Evolutionary conservation across 2,888 invertebrate genomes (phyloP).

Genomic region (Acleris cristana): DNA sequence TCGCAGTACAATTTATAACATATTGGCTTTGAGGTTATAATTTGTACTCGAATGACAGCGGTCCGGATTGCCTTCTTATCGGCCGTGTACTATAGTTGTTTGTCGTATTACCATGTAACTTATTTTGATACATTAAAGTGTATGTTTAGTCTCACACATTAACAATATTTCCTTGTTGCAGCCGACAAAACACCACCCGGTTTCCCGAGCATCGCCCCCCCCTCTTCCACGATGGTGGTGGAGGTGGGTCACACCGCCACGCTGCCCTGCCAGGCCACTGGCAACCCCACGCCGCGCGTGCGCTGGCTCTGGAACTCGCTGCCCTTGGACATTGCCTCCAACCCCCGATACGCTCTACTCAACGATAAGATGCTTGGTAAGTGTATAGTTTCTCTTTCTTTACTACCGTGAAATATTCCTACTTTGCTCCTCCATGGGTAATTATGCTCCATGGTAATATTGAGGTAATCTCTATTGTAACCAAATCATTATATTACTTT

Average conservation of each 20-base stretch:
- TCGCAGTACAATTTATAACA: no score
- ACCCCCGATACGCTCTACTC: conserved; percentile 92
- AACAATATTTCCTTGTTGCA: conserved; percentile 48
- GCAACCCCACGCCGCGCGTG: conserved; percentile 91
- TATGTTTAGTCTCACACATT: not conserved
- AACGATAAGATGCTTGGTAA: conserved; percentile 91
- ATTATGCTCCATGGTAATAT: no score
- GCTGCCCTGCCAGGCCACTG: conserved; percentile 94
- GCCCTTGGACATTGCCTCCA: conserved; percentile 92
- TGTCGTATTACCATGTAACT: no score
- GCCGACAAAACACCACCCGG: conserved; percentile 95
- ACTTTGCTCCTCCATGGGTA: no score
- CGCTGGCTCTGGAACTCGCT: conserved; percentile 97
- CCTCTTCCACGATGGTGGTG: conserved; percentile 96
- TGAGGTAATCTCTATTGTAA: no score
- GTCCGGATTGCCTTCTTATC: no score
- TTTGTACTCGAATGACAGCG: no score
- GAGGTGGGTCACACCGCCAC: conserved; percentile 97
- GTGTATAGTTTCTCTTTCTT: conserved; percentile 44
- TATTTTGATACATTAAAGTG: not conserved
- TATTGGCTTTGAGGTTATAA: no score
- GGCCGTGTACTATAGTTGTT: no score
- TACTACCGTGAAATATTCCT: not conserved
- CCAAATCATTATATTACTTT: no score
- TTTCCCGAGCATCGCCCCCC: conserved; percentile 92